phyloP scores from a whole-genome alignment of 1,140 invertebrate species.

The Drosophila baimaii region DNA sequence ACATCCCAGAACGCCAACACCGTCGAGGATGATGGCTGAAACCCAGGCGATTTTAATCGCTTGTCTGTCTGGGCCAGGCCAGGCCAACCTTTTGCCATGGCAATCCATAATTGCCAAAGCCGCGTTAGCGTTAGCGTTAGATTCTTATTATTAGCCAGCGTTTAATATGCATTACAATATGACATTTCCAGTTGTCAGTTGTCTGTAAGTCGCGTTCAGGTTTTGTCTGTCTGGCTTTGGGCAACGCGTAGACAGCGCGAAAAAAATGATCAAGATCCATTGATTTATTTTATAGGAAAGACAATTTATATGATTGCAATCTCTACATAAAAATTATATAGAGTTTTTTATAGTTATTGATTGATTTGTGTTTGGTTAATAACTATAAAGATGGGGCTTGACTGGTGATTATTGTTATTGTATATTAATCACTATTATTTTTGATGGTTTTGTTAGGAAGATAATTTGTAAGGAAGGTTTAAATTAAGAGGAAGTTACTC shows the following conservation, averaged over 20 bases:
- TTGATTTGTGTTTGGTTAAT: background rate
- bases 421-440: background rate
- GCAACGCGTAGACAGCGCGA: conserved; percentile 58
- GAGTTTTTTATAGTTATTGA: background rate
- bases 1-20: conserved; percentile 55
- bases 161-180: conserved; percentile 72
- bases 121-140: conserved; percentile 36
- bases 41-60: conserved; percentile 42
- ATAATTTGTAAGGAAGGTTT: background rate
- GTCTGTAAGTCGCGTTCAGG: conserved; percentile 23
- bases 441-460: background rate
- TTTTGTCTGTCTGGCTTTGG: conserved; percentile 13
- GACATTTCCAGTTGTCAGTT: conserved; percentile 63
- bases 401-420: background rate
- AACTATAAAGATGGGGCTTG: background rate
- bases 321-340: background rate
- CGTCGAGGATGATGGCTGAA: conserved; percentile 32
- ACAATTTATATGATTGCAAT: background rate
- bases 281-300: background rate
- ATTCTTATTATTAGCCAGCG: conserved; percentile 72
- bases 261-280: conserved; percentile 15
- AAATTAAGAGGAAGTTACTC: background rate
- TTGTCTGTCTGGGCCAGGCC: conserved; percentile 52
- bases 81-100: conserved; percentile 67
- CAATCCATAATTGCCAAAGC: conserved; percentile 62